Percentiles rank a stretch among this genome's conserved stretches.
Conservation (phyloP, 2,797 vertebrate species). For the Tragelaphus oryx region DNA sequence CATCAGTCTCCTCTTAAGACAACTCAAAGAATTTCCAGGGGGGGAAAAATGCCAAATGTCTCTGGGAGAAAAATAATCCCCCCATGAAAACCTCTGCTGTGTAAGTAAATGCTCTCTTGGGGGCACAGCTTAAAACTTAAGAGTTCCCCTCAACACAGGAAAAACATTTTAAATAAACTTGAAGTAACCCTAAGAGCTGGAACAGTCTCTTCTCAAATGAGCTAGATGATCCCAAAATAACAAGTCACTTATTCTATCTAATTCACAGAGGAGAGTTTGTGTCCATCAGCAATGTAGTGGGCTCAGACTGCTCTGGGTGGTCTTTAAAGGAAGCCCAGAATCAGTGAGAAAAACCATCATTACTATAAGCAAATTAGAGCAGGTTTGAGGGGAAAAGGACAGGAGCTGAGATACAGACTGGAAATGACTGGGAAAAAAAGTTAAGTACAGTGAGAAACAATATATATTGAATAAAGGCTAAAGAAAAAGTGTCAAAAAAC, state of each 20-base stretch:
- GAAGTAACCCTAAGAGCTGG: background rate
- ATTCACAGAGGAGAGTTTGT: background rate
- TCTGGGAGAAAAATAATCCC: background rate
- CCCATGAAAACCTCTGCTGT: background rate
- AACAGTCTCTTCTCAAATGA: background rate
- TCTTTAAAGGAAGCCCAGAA: background rate
- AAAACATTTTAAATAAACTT: background rate
- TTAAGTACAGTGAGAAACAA: background rate
- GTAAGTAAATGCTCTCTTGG: background rate
- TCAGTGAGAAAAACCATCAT: background rate
- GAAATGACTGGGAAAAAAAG: background rate
- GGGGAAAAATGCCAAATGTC: background rate
- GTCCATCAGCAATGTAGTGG: background rate
- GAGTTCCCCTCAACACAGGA: background rate
- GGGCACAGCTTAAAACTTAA: background rate
- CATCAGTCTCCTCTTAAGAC: background rate
- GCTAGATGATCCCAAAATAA: background rate
- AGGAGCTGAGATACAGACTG: background rate
- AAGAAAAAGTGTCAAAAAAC: background rate
- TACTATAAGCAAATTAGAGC: background rate
- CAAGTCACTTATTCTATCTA: background rate
- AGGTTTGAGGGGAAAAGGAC: rapidly evolving
- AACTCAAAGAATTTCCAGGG: background rate
- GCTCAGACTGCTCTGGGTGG: background rate
- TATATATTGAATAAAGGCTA: background rate